phyloP scores from a whole-genome alignment of 2,113 vertebrate species.

The crab-eating macaque (Macaca fascicularis) region T2T-MFA8v1.1 NC_088376.1:123961001-123961500 shows the following conservation, averaged over 20 bases:
- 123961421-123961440: not conserved
- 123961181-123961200: too few relatives aligned
- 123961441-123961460: not conserved
- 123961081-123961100: not conserved
- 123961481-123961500: not conserved
- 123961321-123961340: not conserved
- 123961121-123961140: too few relatives aligned
- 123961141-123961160: too few relatives aligned
- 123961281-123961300: not conserved
- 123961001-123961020: not conserved
- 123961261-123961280: not conserved
- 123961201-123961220: too few relatives aligned
- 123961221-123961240: too few relatives aligned
- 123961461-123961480: not conserved
- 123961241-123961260: not conserved
- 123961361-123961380: not conserved
- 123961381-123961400: not conserved
- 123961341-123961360: not conserved
- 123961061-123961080: not conserved
- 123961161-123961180: too few relatives aligned
- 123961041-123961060: not conserved
- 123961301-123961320: not conserved
- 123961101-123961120: not conserved
- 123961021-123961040: constrained; percentile 14
- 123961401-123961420: not conserved